Base-by-base conservation (phyloP, 2,797 vertebrate species). In the Oryzias dopingdopingensis region DNA sequence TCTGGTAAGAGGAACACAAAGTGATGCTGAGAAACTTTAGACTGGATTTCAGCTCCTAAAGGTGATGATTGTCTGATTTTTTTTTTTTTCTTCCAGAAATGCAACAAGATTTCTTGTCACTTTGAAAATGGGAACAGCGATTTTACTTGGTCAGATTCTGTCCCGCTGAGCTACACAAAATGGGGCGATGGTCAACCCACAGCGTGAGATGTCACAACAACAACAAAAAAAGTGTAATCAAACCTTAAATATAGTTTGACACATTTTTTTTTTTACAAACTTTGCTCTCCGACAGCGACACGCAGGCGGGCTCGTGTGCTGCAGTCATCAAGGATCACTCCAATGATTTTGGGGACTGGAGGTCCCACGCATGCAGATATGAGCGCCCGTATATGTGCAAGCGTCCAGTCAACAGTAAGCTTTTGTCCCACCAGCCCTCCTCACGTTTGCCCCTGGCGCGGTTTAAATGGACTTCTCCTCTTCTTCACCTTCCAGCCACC, bases 371-470 rank as follows among this genome's bases (percentile, higher is more conserved):
- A 7, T 93, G 92, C 74, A 75, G 90, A 65, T 29, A 86, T 0
- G 90, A 92, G 67, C 87, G 91, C 14, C 91, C 92, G 1, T 93
- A 88, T 79, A 90, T 93, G 85, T 93, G 92, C 63, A 89, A 93
- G 81, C 84, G 87, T 14, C 77, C 76, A 1, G 65, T 93, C 54
- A 93, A 89, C 74, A 93, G 92, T 93, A 82, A 88, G 61, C 8
- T 49, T 52, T 0, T 14, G 40, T 52, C 32, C 1, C 23, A 4
- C 24, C 15, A 1, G 1, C 26, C 23, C 2, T 13, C 1, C 15
- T 13, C 4, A 47, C 40, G 15, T 62, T 54, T 62, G 10, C 32
- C 2, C 32, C 10, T 12, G 5, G 16, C 22, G 24, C 1, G 57
- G 2, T 37, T 10, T 37, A 37, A 37, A 37, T 12, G 14, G 18